Base-by-base conservation (phyloP, 2,888 invertebrate genomes). In the Lomographa bimaculata region DNA sequence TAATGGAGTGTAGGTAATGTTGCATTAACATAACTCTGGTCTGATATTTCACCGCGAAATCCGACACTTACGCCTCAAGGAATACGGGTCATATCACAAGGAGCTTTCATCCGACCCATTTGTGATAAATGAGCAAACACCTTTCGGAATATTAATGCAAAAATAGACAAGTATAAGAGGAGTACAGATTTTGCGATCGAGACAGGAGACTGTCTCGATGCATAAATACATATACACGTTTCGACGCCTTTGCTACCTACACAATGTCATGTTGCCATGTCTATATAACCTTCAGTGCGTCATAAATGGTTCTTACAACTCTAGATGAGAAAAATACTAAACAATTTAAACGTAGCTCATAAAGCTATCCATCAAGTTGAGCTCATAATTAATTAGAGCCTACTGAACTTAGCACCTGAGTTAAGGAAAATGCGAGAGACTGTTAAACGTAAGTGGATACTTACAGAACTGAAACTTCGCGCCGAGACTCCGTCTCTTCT, bases 401-500 rank as follows among this genome's bases (percentile, higher is more conserved):
- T 29, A 17, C 33, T 19, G 16, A 35, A 18, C 35, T 40, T 35
- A 28, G 30, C 35, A 39, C 43, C 35, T 45, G 44, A 43, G 41
- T 48, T 27, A 36, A 23, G 25, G 44, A 37, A 43, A 39, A 41
- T 33, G 27, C 42, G 41, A 37, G 46, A 40, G 46, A 25, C 46
- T 43, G 44, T 44, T 51, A 45, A 45, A 40, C 51, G 23, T 40
- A 38, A 55, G 50, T 38, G 49, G 43, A 45, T 57, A 79, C 84
- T 82, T 59, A 86, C 82, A 63, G 47, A 74, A 74, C 57, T 70
- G 65, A 54, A 72, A 75, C 68, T 80, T 79, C 24, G 72, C 70
- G 30, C 76, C 77, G 48, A 76, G 57, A 46, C 71, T 71, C 50
- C 79, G 79, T 50, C 81, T 78, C 66, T 81, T 84, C 66, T 89